Conservation (phyloP, 1,140 invertebrate species). For the Drosophila micromelanica region DNA sequence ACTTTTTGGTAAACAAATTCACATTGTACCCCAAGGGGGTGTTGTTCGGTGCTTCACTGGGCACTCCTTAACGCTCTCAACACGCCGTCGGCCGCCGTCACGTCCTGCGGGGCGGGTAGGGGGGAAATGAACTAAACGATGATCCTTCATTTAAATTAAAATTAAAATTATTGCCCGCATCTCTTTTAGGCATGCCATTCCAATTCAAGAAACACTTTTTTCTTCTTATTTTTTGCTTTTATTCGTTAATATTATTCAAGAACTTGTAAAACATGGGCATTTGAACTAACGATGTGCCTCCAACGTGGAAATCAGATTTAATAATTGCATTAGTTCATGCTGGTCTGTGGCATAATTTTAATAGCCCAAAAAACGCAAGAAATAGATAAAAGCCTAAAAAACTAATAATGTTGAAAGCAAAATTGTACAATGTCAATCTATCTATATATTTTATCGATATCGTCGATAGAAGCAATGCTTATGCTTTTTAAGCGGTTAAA, state of each 20-base stretch:
- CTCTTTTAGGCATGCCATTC: neutral
- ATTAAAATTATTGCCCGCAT: conserved; percentile 26
- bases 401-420: no score
- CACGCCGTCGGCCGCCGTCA: conserved; percentile 64
- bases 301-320: no score
- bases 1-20: conserved; percentile 80
- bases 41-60: neutral
- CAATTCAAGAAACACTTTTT: neutral
- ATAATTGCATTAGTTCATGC: no score
- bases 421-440: no score
- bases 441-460: no score
- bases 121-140: conserved; percentile 24
- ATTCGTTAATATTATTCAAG: conserved; percentile 3
- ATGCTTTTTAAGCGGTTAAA: no score
- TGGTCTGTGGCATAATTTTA: no score
- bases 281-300: neutral
- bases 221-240: neutral
- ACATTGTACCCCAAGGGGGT: conserved; percentile 38
- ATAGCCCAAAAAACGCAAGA: no score
- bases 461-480: no score
- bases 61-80: conserved; percentile 51
- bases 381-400: no score
- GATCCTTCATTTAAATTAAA: conserved; percentile 39
- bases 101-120: conserved; percentile 24
- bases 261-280: neutral